Evolutionary conservation across 2,888 invertebrate species (phyloP).

Genomic region (Andrena hattorfiana): DNA sequence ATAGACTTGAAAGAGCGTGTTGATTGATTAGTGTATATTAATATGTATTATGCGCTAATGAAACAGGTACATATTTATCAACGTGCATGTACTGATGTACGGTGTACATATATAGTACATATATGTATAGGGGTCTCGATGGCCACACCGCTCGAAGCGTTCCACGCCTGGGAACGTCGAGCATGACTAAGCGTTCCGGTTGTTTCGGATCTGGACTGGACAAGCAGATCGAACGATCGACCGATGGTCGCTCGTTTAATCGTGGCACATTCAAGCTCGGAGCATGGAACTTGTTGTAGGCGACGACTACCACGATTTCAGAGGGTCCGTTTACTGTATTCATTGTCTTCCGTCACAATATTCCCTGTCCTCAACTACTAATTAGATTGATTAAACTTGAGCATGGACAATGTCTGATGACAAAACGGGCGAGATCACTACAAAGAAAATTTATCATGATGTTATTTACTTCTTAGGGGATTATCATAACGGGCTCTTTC

Average conservation of each 20-base stretch:
- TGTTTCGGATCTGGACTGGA: conserved; percentile 68
- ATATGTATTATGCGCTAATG: not conserved
- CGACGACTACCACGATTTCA: conserved; percentile 48
- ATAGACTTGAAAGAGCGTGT: conserved; percentile 16
- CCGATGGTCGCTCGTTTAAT: conserved; percentile 66
- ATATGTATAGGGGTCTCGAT: conserved; percentile 42
- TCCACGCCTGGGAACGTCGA: conserved; percentile 75
- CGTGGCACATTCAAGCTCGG: conserved; percentile 62
- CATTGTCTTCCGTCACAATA: conserved; percentile 9
- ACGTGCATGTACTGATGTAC: not conserved
- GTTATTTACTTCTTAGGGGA: too few species aligned
- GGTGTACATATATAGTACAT: conserved; percentile 15
- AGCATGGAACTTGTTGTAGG: conserved; percentile 39
- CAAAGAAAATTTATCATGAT: too few species aligned
- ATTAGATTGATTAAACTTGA: conserved; percentile 15
- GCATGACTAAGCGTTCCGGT: conserved; percentile 76
- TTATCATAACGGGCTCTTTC: too few species aligned
- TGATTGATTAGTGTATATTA: too few species aligned
- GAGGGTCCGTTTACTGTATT: conserved; percentile 35
- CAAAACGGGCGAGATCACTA: not conserved
- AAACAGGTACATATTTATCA: not conserved
- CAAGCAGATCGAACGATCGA: conserved; percentile 70
- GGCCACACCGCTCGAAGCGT: conserved; percentile 61
- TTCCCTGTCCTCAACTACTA: conserved; percentile 2
- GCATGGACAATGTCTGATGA: not conserved